Evolutionary conservation across 2,888 invertebrate species (phyloP).

Genomic region (Drosophila setosimentum): DNA sequence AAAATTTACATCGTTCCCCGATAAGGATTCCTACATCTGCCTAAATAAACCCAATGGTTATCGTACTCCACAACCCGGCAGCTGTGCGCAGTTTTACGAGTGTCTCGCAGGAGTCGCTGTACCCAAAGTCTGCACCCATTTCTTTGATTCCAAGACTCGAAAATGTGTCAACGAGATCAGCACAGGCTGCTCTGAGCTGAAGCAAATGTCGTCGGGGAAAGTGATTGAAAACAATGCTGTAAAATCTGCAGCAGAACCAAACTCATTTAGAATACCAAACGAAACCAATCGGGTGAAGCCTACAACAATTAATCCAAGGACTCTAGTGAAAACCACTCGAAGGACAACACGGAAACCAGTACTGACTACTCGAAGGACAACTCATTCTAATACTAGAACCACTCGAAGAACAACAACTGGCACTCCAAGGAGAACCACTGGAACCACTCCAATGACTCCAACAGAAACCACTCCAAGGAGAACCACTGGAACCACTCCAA

Average conservation of each 20-base stretch:
- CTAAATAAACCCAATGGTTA: constrained; percentile 11
- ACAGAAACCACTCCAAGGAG: neutral
- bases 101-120: constrained; percentile 19
- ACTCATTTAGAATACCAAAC: too few relatives aligned
- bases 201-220: neutral
- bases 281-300: too few relatives aligned
- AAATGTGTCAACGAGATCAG: constrained; percentile 13
- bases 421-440: neutral
- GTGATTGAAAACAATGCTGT: neutral
- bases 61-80: constrained; percentile 7
- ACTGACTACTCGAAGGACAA: too few relatives aligned
- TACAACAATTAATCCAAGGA: too few relatives aligned
- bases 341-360: neutral
- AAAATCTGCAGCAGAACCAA: too few relatives aligned
- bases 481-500: neutral
- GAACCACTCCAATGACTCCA: neutral
- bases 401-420: too few relatives aligned
- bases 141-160: constrained; percentile 10
- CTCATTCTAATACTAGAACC: too few relatives aligned
- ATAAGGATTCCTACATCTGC: constrained; percentile 1
- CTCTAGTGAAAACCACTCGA: neutral
- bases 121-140: constrained; percentile 4
- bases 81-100: constrained; percentile 10
- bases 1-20: constrained; percentile 11
- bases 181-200: constrained; percentile 2